Evolutionary conservation across 2,113 vertebrate species (phyloP).

Genomic region (Corythornis vintsioides): DNA sequence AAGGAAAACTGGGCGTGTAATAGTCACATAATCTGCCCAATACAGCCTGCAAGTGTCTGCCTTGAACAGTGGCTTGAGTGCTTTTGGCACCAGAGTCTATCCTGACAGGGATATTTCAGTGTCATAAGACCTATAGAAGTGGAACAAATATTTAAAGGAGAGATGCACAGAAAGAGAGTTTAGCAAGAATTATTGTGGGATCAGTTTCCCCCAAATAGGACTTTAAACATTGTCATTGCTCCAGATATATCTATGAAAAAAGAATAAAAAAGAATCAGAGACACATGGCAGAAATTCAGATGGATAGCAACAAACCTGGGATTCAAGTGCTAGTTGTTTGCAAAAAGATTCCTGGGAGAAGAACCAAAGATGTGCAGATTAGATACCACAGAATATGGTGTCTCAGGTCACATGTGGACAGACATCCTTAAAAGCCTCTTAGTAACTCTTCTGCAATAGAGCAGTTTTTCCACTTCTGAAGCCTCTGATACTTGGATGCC

Average conservation of each 20-base stretch:
- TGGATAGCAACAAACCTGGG: neutral
- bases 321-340: neutral
- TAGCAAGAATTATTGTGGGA: neutral
- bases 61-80: neutral
- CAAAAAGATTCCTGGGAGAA: neutral
- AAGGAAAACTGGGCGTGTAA: neutral
- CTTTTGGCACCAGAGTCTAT: neutral
- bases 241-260: neutral
- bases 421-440: neutral
- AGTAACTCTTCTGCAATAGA: neutral
- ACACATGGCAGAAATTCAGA: neutral
- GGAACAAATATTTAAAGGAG: neutral
- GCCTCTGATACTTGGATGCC: neutral
- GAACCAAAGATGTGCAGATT: neutral
- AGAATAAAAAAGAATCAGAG: neutral
- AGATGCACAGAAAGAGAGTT: neutral
- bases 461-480: neutral
- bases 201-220: slow-evolving; percentile 12
- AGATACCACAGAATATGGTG: neutral
- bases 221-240: slow-evolving; percentile 45
- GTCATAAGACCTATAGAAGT: neutral
- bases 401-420: neutral
- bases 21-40: neutral
- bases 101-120: neutral
- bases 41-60: neutral